phyloP scores from a whole-genome alignment of 2,113 vertebrate genomes.

The Pheucticus melanocephalus region DNA sequence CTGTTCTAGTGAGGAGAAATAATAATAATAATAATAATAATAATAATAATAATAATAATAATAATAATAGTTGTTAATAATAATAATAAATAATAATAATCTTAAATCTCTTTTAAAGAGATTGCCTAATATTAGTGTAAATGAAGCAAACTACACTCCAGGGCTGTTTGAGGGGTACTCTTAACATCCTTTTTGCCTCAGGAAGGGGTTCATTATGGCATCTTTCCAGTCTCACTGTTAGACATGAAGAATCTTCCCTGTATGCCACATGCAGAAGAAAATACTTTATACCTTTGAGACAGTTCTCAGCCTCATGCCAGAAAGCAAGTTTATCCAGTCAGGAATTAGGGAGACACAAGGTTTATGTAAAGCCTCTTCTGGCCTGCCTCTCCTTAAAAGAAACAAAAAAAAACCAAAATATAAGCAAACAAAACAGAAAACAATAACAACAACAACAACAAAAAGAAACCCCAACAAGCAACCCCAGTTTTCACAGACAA shows the following conservation, averaged over 20 bases:
- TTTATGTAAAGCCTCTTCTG: not conserved
- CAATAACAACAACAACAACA: not conserved
- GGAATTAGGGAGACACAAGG: not conserved
- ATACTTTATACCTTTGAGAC: not conserved
- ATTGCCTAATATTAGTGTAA: not conserved
- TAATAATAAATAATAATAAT: rapidly evolving
- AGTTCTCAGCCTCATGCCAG: not conserved
- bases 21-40: no score
- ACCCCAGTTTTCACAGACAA: not conserved
- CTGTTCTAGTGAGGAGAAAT: not conserved
- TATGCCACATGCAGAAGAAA: not conserved
- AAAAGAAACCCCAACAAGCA: not conserved
- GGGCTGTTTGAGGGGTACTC: not conserved
- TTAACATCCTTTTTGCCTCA: not conserved
- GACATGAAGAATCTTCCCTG: not conserved
- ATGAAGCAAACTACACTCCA: not conserved
- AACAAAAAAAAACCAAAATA: not conserved
- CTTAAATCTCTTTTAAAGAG: not conserved
- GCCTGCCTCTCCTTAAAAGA: not conserved
- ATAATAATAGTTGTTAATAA: rapidly evolving
- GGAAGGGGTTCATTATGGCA: not conserved
- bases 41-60: rapidly evolving
- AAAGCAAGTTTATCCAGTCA: not conserved
- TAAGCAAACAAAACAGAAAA: not conserved
- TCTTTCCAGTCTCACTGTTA: not conserved